These are phyloP conservation scores for Orcinus orca DNA, from an alignment of 2,113 vertebrate genomes.

Conservation along the genomic window DNA sequence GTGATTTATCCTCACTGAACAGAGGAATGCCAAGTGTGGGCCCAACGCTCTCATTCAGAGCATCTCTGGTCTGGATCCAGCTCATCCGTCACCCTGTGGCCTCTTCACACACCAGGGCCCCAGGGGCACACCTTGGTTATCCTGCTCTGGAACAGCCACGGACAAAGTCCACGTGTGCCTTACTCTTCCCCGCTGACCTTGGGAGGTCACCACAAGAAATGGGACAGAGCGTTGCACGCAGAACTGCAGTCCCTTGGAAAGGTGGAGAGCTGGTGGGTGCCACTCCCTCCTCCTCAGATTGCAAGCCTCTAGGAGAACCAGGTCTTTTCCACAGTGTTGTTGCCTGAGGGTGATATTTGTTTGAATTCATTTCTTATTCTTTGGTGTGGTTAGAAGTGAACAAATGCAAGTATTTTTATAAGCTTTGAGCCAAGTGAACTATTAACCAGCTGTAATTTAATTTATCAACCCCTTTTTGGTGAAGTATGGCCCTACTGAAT, in stretches of 20 bases:
- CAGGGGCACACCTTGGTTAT: background rate
- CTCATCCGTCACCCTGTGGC: background rate
- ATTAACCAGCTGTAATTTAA: background rate
- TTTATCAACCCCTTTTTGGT: background rate
- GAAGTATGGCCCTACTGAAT: background rate
- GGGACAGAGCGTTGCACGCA: background rate
- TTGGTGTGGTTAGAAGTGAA: constrained; percentile 1
- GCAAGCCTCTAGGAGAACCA: background rate
- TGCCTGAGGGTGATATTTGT: background rate
- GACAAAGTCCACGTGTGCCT: background rate
- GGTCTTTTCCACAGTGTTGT: background rate
- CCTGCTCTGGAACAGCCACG: background rate
- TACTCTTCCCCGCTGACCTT: background rate
- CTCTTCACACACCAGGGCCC: background rate
- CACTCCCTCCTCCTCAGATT: too few relatives aligned
- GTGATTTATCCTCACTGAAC: background rate
- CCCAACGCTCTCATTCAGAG: background rate
- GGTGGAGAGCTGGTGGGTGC: background rate
- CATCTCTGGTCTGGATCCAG: background rate
- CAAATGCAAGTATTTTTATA: background rate
- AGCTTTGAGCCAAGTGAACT: background rate
- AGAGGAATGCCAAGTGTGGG: background rate
- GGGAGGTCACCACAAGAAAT: background rate
- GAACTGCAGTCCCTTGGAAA: background rate
- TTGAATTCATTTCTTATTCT: background rate